A percentile compares a stretch with the other conserved stretches of the same genome.
Conservation (phyloP, 2,888 invertebrate species). For the Apodemia zela region DNA sequence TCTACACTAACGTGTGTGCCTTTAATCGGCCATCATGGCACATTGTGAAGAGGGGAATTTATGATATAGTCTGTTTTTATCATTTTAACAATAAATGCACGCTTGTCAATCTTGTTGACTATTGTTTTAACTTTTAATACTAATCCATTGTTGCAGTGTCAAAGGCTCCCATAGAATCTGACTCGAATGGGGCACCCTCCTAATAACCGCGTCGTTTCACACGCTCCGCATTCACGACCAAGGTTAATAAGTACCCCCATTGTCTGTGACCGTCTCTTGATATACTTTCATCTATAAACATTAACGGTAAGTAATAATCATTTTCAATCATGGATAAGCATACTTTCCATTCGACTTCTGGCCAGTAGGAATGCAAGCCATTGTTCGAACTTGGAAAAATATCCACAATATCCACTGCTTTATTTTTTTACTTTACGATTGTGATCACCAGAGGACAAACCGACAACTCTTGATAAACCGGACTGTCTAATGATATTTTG, state of each 20-base stretch:
- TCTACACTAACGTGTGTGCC: too few relatives aligned
- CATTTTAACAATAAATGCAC: too few relatives aligned
- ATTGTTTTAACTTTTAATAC: not conserved
- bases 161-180: not conserved
- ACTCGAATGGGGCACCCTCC: not conserved
- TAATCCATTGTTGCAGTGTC: conserved; percentile 8
- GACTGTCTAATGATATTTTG: too few relatives aligned
- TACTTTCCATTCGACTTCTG: conserved; percentile 3
- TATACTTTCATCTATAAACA: conserved; percentile 4
- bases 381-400: too few relatives aligned
- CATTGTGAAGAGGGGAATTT: too few relatives aligned
- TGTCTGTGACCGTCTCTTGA: not conserved
- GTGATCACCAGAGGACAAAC: too few relatives aligned
- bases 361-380: not conserved
- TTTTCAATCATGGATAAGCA: conserved; percentile 1
- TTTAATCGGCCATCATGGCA: too few relatives aligned
- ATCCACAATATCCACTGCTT: too few relatives aligned
- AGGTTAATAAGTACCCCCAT: not conserved
- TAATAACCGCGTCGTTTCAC: not conserved
- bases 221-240: conserved; percentile 3
- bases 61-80: too few relatives aligned
- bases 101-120: too few relatives aligned
- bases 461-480: too few relatives aligned
- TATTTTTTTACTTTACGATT: too few relatives aligned
- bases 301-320: conserved; percentile 7